These are phyloP conservation scores for Otocyon megalotis DNA, from an alignment of 2,113 vertebrate species.

Conservation along the genomic window DNA sequence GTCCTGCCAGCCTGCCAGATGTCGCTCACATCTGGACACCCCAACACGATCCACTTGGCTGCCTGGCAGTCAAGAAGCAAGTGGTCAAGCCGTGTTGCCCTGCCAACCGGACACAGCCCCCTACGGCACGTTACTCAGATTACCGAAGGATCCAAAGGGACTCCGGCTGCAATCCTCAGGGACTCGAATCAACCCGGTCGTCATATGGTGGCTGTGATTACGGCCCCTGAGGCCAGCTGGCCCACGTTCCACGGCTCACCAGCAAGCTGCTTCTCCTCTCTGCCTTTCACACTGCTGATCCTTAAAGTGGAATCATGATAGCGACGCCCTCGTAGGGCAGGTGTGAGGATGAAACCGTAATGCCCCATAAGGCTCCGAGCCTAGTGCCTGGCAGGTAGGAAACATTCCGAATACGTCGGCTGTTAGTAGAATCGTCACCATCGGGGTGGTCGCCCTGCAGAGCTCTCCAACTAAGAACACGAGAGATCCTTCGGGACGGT, in stretches of 20 bases:
- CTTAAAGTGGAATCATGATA: neutral
- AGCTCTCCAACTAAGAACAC: neutral
- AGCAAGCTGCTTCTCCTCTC: neutral
- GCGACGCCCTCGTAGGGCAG: neutral
- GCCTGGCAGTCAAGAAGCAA: neutral
- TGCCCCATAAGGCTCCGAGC: neutral
- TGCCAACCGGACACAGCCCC: neutral
- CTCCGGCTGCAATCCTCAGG: neutral
- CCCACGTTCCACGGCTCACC: neutral
- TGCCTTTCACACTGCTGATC: neutral
- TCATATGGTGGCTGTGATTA: accelerated
- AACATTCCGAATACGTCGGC: neutral
- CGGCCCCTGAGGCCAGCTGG: neutral
- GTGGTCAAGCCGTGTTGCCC: neutral
- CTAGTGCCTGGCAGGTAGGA: neutral
- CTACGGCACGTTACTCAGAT: neutral
- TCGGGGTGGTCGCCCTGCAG: neutral
- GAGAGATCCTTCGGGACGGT: neutral
- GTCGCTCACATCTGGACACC: slow-evolving; percentile 56
- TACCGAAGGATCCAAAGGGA: neutral
- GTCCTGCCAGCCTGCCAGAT: slow-evolving; percentile 44
- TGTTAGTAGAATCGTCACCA: neutral
- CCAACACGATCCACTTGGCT: neutral
- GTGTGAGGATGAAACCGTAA: neutral
- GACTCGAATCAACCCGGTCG: neutral